Conservation (phyloP, 2,888 invertebrate genomes). For the Eueremaeus valkanovi region DNA sequence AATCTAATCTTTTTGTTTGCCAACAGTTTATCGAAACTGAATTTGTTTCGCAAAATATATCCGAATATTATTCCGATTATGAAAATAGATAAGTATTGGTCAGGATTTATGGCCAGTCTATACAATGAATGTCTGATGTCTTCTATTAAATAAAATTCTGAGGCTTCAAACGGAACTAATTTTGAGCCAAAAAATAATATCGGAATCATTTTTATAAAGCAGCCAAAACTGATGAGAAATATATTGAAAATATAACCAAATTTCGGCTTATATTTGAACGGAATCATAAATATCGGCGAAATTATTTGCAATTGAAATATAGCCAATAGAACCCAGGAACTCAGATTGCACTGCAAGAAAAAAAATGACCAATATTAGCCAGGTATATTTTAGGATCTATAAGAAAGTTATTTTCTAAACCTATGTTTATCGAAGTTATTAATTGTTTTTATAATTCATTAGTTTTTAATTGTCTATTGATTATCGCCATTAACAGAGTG, state of each 20-base stretch:
- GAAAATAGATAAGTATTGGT: constrained; percentile 34
- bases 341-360: constrained; percentile 8
- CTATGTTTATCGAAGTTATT: no score
- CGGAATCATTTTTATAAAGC: neutral
- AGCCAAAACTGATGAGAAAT: neutral
- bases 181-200: constrained; percentile 1
- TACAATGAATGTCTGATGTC: constrained; percentile 5
- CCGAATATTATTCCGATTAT: constrained; percentile 28
- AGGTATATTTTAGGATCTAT: no score
- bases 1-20: neutral
- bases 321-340: neutral
- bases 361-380: no score
- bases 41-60: neutral
- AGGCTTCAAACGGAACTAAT: constrained; percentile 31
- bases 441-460: no score
- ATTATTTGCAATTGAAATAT: constrained; percentile 34
- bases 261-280: neutral
- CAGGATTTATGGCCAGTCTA: neutral
- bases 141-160: neutral
- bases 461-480: no score
- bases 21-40: no score
- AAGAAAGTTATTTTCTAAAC: no score
- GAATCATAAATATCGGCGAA: constrained; percentile 30
- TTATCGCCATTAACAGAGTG: no score
- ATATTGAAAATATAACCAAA: constrained; percentile 15